phyloP scores from a whole-genome alignment of 2,888 invertebrate species.

The Ditula angustiorana region DNA sequence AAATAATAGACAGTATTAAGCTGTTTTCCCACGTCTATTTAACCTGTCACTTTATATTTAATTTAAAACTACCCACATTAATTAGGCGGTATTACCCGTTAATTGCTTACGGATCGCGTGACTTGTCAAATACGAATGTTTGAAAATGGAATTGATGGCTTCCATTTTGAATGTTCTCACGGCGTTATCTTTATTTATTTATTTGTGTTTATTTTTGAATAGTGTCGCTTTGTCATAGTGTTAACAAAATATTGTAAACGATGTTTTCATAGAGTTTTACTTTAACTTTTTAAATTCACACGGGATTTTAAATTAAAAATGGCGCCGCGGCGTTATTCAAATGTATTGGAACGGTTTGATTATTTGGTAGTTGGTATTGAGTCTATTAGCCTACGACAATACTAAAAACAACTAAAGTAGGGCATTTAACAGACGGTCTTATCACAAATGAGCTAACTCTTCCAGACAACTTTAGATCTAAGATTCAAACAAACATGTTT shows the following conservation, averaged over 20 bases:
- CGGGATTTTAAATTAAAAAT: not conserved
- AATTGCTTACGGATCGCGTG: conserved; percentile 35
- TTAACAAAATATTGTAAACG: not conserved
- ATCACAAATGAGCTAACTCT: too few relatives aligned
- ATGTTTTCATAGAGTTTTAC: not conserved
- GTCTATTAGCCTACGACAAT: too few relatives aligned
- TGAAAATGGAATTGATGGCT: conserved; percentile 31
- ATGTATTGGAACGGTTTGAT: too few relatives aligned
- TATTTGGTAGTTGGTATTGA: too few relatives aligned
- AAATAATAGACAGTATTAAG: too few relatives aligned
- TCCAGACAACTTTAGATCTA: too few relatives aligned
- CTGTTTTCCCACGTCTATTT: conserved; percentile 31
- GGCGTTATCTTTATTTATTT: conserved; percentile 15
- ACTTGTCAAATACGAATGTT: conserved; percentile 29
- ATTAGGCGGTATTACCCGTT: conserved; percentile 30
- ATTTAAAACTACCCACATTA: conserved; percentile 30
- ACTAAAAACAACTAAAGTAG: too few relatives aligned
- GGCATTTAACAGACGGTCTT: too few relatives aligned
- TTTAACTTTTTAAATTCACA: not conserved
- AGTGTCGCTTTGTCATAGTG: not conserved
- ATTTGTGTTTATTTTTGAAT: conserved; percentile 14
- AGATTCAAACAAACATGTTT: too few relatives aligned
- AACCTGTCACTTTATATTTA: conserved; percentile 27
- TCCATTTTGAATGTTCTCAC: conserved; percentile 31
- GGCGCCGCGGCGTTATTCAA: too few relatives aligned